A percentile compares a stretch with the other conserved stretches of the same genome.
Conservation (phyloP, 23 tunicate species). For the Aplidium turbinatum region DNA sequence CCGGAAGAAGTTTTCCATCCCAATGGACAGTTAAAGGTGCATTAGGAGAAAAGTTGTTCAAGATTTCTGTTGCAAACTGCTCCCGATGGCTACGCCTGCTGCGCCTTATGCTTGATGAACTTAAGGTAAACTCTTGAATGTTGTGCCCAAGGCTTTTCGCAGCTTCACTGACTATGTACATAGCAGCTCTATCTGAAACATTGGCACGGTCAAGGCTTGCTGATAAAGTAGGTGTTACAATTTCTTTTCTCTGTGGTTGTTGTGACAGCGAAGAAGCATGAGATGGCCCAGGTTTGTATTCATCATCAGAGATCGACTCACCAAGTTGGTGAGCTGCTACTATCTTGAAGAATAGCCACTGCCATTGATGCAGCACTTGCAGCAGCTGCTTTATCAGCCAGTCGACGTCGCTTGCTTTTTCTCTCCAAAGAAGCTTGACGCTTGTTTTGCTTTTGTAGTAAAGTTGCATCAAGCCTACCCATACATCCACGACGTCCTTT, state of each 20-base stretch:
- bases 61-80: background rate
- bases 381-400: background rate
- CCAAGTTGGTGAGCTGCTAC: background rate
- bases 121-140: background rate
- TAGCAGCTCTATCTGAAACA: constrained; percentile 12
- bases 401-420: background rate
- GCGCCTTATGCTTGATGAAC: background rate
- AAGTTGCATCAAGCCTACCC: constrained; percentile 1
- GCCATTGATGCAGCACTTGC: background rate
- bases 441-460: background rate
- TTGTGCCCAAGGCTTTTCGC: constrained; percentile 14
- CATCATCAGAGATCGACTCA: background rate
- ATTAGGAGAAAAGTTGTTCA: background rate
- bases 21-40: constrained; percentile 7
- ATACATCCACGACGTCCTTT: constrained; percentile 5
- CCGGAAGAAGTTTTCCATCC: constrained; percentile 5
- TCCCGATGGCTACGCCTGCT: background rate
- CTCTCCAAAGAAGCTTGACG: background rate
- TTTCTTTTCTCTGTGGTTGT: background rate
- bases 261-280: no score
- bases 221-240: constrained; percentile 1
- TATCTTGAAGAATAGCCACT: background rate
- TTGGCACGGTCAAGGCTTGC: background rate
- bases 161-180: constrained; percentile 6
- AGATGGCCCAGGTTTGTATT: background rate